phyloP scores from a whole-genome alignment of 2,113 vertebrate species.

The Microcebus lehilahytsara region DNA sequence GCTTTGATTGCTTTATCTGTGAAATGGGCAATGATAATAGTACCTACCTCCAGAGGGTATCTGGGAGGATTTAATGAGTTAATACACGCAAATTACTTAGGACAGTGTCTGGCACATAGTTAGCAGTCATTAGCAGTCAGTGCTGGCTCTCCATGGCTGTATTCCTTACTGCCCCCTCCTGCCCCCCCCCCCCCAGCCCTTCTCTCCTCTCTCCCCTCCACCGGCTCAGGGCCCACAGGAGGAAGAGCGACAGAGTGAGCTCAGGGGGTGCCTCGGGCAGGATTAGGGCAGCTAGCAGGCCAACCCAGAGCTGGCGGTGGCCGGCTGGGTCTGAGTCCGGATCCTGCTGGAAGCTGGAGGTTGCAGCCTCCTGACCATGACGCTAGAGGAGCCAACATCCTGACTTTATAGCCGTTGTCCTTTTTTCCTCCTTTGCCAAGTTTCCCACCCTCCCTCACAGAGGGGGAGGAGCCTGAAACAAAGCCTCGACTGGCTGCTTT shows the following conservation, averaged over 20 bases:
- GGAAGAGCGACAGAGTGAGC: background rate
- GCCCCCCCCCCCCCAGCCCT: too few relatives aligned
- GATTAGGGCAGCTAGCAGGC: background rate
- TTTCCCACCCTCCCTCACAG: background rate
- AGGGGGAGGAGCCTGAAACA: background rate
- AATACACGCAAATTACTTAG: background rate
- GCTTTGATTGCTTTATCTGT: background rate
- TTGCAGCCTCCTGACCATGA: background rate
- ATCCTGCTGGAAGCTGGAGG: background rate
- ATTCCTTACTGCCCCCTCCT: too few relatives aligned
- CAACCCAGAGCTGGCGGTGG: background rate
- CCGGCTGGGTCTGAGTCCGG: background rate
- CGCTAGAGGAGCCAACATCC: background rate
- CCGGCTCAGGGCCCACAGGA: background rate
- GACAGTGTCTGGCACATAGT: background rate
- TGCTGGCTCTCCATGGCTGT: too few relatives aligned
- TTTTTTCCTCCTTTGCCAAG: background rate
- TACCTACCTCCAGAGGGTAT: background rate
- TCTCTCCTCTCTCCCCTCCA: background rate
- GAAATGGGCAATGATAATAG: background rate
- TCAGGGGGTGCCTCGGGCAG: background rate
- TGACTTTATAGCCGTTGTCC: background rate
- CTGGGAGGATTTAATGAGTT: background rate
- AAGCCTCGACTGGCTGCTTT: constrained; percentile 22
- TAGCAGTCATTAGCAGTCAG: background rate